A percentile compares a stretch with the other conserved stretches of the same genome.
Conservation (phyloP, 2,113 vertebrate genomes). For the Suncus etruscus region DNA sequence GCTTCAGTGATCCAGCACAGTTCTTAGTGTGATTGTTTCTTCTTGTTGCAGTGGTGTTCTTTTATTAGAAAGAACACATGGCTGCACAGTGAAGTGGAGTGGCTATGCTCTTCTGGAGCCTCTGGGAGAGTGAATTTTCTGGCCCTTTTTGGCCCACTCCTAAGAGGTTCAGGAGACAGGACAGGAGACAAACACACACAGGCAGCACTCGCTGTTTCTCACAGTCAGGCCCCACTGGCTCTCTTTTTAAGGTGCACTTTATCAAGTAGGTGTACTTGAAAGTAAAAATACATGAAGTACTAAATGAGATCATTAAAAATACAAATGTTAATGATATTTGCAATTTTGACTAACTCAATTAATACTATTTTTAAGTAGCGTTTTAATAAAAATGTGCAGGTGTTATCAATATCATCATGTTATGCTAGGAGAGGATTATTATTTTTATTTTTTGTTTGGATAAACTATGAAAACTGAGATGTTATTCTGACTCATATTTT, state of each 20-base stretch:
- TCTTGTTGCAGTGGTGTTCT: too few species aligned
- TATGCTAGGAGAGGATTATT: background rate
- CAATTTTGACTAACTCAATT: conserved; percentile 24
- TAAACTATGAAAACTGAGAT: background rate
- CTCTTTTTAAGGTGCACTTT: conserved; percentile 53
- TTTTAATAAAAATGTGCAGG: conserved; percentile 55
- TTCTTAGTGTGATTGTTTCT: too few species aligned
- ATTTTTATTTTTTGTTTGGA: conserved; percentile 36
- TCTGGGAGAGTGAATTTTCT: too few species aligned
- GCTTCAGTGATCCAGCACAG: too few species aligned
- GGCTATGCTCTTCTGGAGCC: too few species aligned
- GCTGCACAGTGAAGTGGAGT: too few species aligned
- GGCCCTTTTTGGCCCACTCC: too few species aligned
- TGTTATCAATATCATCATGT: conserved; percentile 46
- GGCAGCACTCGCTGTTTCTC: too few species aligned
- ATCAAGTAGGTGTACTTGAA: conserved; percentile 39
- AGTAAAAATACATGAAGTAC: conserved; percentile 55
- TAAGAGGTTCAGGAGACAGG: too few species aligned
- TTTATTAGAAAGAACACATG: too few species aligned
- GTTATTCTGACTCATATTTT: background rate
- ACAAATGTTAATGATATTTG: conserved; percentile 58
- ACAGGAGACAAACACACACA: too few species aligned
- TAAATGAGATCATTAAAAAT: conserved; percentile 66
- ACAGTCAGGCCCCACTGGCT: too few species aligned
- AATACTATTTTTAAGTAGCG: conserved; percentile 42